These are phyloP conservation scores for Otis tarda DNA, from an alignment of 2,113 vertebrate genomes.

Conservation along the genomic window DNA sequence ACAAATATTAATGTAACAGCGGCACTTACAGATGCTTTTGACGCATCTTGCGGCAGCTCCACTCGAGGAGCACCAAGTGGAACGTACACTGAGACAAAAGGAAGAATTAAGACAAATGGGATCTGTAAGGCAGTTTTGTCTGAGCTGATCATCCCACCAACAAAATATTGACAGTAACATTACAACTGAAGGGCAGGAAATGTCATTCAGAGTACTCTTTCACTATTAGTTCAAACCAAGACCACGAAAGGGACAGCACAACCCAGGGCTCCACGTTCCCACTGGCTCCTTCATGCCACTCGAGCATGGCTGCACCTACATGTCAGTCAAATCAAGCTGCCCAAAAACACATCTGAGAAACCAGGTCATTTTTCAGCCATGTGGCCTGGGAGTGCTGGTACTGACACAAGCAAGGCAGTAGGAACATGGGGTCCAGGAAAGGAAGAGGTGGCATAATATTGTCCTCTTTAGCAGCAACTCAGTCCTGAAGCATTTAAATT, in stretches of 20 bases:
- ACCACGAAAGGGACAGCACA: background rate
- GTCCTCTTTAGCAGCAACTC: background rate
- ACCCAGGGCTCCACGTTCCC: background rate
- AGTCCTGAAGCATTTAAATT: background rate
- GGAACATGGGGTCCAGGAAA: background rate
- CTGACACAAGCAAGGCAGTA: background rate
- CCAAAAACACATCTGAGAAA: background rate
- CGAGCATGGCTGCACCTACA: rapidly evolving
- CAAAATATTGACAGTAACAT: background rate
- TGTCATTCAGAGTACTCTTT: background rate
- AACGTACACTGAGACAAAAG: background rate
- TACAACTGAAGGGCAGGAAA: background rate
- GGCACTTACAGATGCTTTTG: background rate
- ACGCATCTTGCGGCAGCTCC: background rate
- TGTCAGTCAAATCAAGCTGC: background rate
- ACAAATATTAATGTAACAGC: background rate
- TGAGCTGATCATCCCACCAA: background rate
- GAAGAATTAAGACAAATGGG: background rate
- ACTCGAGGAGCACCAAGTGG: background rate
- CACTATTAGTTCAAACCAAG: background rate
- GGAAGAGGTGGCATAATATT: background rate
- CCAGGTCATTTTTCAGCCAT: background rate
- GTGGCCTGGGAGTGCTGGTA: rapidly evolving
- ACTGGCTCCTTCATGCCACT: background rate
- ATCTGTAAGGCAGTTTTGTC: background rate